phyloP scores from a whole-genome alignment of 2,888 invertebrate genomes.

The Folsomia candida region DNA sequence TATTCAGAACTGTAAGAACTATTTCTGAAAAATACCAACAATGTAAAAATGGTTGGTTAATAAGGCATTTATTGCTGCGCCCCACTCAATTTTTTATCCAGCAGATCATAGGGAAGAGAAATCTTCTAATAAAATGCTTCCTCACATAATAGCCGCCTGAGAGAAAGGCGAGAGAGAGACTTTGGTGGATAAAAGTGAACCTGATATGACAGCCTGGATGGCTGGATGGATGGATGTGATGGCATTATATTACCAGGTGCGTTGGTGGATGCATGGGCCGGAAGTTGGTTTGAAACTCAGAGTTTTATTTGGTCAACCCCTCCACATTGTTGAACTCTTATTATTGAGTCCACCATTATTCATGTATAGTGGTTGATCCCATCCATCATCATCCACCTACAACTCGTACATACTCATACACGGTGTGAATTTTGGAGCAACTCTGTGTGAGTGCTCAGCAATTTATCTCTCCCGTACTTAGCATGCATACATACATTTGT shows the following conservation, averaged over 20 bases:
- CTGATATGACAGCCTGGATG: background rate
- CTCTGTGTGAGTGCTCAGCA: background rate
- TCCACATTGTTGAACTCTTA: constrained; percentile 11
- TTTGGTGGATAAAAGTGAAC: background rate
- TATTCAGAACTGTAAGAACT: too few species aligned
- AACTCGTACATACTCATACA: constrained; percentile 21
- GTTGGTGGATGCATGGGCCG: constrained; percentile 44
- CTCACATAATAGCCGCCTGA: background rate
- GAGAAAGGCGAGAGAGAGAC: background rate
- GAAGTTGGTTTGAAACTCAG: constrained; percentile 33
- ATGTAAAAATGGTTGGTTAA: too few species aligned
- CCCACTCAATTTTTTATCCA: background rate
- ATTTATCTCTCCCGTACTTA: background rate
- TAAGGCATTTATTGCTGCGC: too few species aligned
- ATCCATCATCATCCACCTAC: constrained; percentile 24
- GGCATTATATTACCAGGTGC: constrained; percentile 38
- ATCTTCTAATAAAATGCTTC: background rate
- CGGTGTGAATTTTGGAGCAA: background rate
- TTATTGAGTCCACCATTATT: background rate
- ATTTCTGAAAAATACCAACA: too few species aligned
- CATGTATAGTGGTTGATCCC: too few species aligned
- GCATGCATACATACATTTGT: background rate
- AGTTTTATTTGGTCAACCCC: constrained; percentile 48
- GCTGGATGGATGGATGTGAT: background rate
- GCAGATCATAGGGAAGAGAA: background rate